Evolutionary conservation across 2,113 vertebrate genomes (phyloP).

Genomic region (Mustela lutreola): DNA sequence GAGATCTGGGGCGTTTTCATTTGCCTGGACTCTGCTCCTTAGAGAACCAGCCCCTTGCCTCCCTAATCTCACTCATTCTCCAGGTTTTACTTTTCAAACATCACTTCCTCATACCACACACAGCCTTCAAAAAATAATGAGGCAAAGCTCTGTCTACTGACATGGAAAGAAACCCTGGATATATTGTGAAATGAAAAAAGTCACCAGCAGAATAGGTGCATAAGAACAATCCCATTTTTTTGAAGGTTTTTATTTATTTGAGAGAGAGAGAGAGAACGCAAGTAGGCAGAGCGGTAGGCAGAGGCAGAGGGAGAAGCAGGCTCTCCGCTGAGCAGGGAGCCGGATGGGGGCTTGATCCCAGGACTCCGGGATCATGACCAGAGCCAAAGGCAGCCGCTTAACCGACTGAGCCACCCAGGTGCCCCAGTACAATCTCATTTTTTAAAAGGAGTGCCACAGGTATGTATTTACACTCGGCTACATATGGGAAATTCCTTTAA

Average conservation of each 20-base stretch:
- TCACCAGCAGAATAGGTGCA: not conserved
- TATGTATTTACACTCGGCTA: not conserved
- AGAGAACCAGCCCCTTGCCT: slow-evolving; percentile 35
- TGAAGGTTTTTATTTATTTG: not conserved
- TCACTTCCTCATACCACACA: slow-evolving; percentile 27
- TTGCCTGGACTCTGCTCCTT: not conserved
- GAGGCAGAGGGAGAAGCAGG: too few relatives aligned
- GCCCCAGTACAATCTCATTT: not conserved
- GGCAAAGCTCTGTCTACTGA: not conserved
- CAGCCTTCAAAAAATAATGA: slow-evolving; percentile 27
- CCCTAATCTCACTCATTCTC: slow-evolving; percentile 44
- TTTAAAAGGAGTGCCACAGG: not conserved
- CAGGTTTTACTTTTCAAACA: slow-evolving; percentile 50
- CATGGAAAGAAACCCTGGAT: not conserved
- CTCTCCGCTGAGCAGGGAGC: too few relatives aligned
- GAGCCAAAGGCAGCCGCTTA: too few relatives aligned
- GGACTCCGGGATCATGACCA: too few relatives aligned
- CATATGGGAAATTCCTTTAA: not conserved
- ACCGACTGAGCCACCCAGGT: too few relatives aligned
- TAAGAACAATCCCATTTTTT: not conserved
- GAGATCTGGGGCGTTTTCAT: slow-evolving; percentile 2
- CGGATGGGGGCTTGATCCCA: too few relatives aligned
- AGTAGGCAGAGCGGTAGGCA: too few relatives aligned
- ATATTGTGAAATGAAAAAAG: not conserved
- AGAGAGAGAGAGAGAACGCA: too few relatives aligned